Evolutionary conservation across 2,797 vertebrate genomes (phyloP), one percentile per base, ranked within the genome.

Genomic region (Salmo trutta): DNA sequence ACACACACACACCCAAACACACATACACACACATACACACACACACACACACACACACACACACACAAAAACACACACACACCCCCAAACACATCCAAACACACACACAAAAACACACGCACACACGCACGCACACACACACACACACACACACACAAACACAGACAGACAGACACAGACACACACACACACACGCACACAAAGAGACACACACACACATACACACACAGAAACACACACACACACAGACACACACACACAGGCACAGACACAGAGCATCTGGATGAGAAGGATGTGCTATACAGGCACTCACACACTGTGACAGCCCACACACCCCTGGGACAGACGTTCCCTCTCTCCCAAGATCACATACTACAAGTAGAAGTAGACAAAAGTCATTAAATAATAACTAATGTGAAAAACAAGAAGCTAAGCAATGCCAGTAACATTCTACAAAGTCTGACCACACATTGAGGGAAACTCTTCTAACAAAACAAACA

Each of bases 281-380:
- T 68, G 72, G 64, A 10, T 74, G 19, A 73, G 31, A 65, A 75
- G 68, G 33, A 51, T 76, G 59, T 71, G 73, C 59, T 56, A 70
- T 19, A 71, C 19, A 29, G 64, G 69, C 62, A 76, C 64, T 68
- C 71, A 66, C 52, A 68, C 71, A 77, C 31, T 56, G 53, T 19
- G 73, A 80, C 70, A 74, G 64, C 52, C 31, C 53, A 15, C 51
- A 14, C 16, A 66, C 74, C 53, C 70, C 73, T 33, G 75, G 76
- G 73, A 75, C 29, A 66, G 21, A 27, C 27, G 4, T 66, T 66
- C 64, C 29, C 29, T 17, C 29, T 67, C 65, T 31, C 14, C 70
- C 71, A 7, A 66, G 56, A 62, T 21, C 16, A 47, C 56, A 65
- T 10, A 53, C 47, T 68, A 7, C 36, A 36, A 36, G 24, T 31